These are phyloP conservation scores for Hemitrygon akajei DNA, from an alignment of 2,797 vertebrate species.

Conservation along the genomic window DNA sequence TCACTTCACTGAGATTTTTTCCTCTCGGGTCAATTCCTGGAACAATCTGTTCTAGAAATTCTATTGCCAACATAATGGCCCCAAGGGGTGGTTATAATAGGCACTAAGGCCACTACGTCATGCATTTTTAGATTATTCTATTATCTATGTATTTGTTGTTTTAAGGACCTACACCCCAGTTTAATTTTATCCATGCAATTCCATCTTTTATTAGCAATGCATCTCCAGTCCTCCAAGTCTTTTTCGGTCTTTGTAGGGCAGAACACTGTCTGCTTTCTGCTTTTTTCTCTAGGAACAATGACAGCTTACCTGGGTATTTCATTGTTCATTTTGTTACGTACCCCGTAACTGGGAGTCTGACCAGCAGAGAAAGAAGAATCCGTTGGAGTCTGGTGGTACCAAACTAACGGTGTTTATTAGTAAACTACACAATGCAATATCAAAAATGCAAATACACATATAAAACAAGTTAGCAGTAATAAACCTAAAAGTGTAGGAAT, in stretches of 20 bases:
- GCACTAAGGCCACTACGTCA: neutral
- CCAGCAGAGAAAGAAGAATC: no score
- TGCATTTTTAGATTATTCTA: neutral
- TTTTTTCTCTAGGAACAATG: neutral
- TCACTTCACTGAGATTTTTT: neutral
- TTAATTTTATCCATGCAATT: neutral
- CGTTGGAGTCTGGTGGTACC: no score
- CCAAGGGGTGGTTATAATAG: neutral
- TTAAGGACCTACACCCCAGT: neutral
- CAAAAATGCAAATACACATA: no score
- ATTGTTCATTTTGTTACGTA: no score
- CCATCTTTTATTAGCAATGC: neutral
- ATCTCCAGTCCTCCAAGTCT: neutral
- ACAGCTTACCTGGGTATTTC: neutral
- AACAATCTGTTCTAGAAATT: constrained; percentile 9
- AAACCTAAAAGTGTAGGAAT: no score
- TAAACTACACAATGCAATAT: no score
- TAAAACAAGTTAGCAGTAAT: no score
- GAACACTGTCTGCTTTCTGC: neutral
- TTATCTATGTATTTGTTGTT: neutral
- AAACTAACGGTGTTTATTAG: no score
- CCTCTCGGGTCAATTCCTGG: constrained; percentile 11
- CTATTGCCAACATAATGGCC: neutral
- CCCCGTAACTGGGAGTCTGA: no score
- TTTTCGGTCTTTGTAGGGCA: neutral